phyloP scores from a whole-genome alignment of 2,888 invertebrate genomes.

The Cheilosia variabilis region DNA sequence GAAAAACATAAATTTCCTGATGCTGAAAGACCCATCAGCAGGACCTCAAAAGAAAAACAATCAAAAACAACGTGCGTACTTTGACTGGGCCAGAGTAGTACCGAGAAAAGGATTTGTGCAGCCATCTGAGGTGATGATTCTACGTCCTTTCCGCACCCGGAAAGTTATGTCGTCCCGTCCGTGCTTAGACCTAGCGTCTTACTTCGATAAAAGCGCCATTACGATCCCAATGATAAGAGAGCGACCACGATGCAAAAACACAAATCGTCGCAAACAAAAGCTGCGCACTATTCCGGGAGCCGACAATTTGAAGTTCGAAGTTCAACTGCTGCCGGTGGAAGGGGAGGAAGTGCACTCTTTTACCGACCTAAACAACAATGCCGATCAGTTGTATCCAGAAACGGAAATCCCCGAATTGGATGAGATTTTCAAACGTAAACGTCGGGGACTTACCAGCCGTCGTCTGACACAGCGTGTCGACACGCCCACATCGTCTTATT shows the following conservation, averaged over 20 bases:
- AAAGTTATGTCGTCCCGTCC: conserved; percentile 45
- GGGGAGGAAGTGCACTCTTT: neutral
- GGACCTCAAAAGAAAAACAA: conserved; percentile 12
- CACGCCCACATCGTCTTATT: conserved; percentile 2
- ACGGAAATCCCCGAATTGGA: conserved; percentile 64
- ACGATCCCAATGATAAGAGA: conserved; percentile 62
- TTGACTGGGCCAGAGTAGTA: conserved; percentile 62
- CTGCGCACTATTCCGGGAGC: conserved; percentile 52
- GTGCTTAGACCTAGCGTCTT: conserved; percentile 47
- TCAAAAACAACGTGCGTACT: conserved; percentile 29
- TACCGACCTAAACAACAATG: conserved; percentile 36
- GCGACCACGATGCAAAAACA: conserved; percentile 41
- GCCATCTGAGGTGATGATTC: conserved; percentile 47
- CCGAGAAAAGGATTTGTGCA: conserved; percentile 41
- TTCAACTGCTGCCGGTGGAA: neutral
- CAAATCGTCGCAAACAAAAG: conserved; percentile 65
- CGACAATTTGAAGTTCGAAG: conserved; percentile 61
- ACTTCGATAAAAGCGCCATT: conserved; percentile 57
- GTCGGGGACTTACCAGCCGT: conserved; percentile 36
- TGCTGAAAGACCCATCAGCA: conserved; percentile 5
- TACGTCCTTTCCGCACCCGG: conserved; percentile 59
- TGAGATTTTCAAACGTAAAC: conserved; percentile 68
- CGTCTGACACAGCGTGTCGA: conserved; percentile 23
- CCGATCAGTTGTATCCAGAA: conserved; percentile 59
- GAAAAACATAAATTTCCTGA: conserved; percentile 35